Evolutionary conservation across 2,888 invertebrate species (phyloP), one percentile per base, ranked within the genome.

Genomic region (Phragmatobia fuliginosa): DNA sequence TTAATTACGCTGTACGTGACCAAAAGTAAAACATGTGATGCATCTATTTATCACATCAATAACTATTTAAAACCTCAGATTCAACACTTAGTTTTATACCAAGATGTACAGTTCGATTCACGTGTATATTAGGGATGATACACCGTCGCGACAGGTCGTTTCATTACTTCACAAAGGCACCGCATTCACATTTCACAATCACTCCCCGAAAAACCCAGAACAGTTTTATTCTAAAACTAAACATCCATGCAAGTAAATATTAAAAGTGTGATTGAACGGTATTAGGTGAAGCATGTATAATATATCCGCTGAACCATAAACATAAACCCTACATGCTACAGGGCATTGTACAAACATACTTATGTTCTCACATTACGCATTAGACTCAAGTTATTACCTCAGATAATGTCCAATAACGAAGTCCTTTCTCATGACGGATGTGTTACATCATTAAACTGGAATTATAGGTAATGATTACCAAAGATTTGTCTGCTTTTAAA

Each of bases 301-400:
- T 70, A 70, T 75, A 80, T 76, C 68, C 80, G 65, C 71, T 80
- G 77, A 81, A 73, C 79, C 81, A 77, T 73, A 73, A 61, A 72
- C 68, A 70, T 36, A 32, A 70, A 65, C 72, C 67, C 1, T 28
- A 49, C 8, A 10, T n/a, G 45, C 66, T 66, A 76, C 72, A 70
- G 64, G 63, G 71, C 67, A 70, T 66, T 62, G 28, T 38, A 38
- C 38, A 28, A 28, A 52, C 25, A 52, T 25, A 49, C 14, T 25
- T 52, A 52, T 25, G 28, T 52, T 56, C 5, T 28, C 0, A 28
- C 16, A 56, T 56, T 28, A 16, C 28, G 56, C 28, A 6, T 16
- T 25, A 56, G 1, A 56, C 16, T 28, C 28, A 11, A 25, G 25
- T 28, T 56, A 16, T 56, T 56, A 56, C 56, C 14, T 28, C 14